Percentiles rank a stretch among this genome's conserved stretches.
Conservation (phyloP, 2,888 invertebrate species). For the Eilema sororculum region DNA sequence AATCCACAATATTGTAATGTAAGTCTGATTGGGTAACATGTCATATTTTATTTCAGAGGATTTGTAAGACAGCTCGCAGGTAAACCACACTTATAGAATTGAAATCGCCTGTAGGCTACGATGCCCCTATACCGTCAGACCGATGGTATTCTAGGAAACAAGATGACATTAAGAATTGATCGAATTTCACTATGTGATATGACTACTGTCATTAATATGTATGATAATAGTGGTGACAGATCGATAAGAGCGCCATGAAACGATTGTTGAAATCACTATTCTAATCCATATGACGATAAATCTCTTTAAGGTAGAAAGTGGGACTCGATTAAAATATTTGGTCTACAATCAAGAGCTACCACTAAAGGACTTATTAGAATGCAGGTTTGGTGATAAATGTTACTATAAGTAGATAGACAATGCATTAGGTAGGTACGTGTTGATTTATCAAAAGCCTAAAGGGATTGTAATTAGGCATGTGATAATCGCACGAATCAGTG, state of each 20-base stretch:
- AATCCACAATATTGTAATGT: no score
- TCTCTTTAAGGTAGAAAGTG: neutral
- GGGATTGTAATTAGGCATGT: no score
- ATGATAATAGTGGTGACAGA: neutral
- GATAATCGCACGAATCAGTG: no score
- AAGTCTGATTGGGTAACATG: no score
- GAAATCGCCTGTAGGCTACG: neutral
- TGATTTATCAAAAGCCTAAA: neutral
- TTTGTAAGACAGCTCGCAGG: no score
- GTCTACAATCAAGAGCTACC: neutral
- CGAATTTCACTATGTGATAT: constrained; percentile 1
- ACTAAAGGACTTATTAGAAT: neutral
- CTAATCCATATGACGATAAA: constrained; percentile 6
- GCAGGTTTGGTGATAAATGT: neutral
- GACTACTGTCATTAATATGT: neutral
- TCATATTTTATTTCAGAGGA: neutral
- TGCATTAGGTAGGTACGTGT: neutral
- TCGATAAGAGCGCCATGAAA: constrained; percentile 8
- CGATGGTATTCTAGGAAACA: neutral
- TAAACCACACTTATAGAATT: no score
- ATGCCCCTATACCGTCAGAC: no score
- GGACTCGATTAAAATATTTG: neutral
- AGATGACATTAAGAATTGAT: neutral
- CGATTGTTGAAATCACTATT: constrained; percentile 7
- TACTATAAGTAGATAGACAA: neutral